Base-by-base conservation (phyloP, 1,140 invertebrate genomes). In the Harlomillsia oculata region DNA sequence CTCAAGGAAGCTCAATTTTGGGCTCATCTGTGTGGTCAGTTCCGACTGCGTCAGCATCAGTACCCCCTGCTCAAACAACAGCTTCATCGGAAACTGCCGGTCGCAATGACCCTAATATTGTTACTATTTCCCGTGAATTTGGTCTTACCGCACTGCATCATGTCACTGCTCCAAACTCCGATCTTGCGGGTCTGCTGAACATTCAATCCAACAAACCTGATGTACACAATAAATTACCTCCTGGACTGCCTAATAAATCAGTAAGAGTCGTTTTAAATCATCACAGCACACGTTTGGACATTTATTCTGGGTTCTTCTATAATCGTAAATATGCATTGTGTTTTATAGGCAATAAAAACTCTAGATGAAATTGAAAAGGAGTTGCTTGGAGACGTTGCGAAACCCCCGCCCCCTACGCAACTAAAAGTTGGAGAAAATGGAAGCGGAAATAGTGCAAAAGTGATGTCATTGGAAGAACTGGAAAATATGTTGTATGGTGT, bases 21-120 rank as follows among this genome's bases (percentile, higher is more conserved):
- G 59, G 62, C 4, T 64, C 62, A 11, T 64, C 62, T 23, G 59
- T 64, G 2, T 64, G 62, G 62, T 60, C 62, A 13, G 29, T 30
- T 3, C 45, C 45, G 18, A 18, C 45, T 32, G n/a, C 45, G 16
- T 20, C 45, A n/a, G 45, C 5, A 34, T n/a, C n/a, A n/a, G n/a
- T n/a, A n/a, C n/a, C n/a, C n/a, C n/a, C n/a, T n/a, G n/a, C n/a
- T n/a, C n/a, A n/a, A n/a, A n/a, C n/a, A n/a, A n/a, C n/a, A n/a
- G n/a, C n/a, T n/a, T n/a, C n/a, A n/a, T n/a, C n/a, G n/a, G n/a
- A n/a, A n/a, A n/a, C n/a, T n/a, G n/a, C n/a, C n/a, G n/a, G n/a
- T n/a, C n/a, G n/a, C n/a, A n/a, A n/a, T n/a, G n/a, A n/a, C n/a
- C n/a, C n/a, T n/a, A n/a, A n/a, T n/a, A n/a, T n/a, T n/a, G n/a